Base-by-base conservation (phyloP, 2,113 vertebrate species). In the Nycticryphes semicollaris region DNA sequence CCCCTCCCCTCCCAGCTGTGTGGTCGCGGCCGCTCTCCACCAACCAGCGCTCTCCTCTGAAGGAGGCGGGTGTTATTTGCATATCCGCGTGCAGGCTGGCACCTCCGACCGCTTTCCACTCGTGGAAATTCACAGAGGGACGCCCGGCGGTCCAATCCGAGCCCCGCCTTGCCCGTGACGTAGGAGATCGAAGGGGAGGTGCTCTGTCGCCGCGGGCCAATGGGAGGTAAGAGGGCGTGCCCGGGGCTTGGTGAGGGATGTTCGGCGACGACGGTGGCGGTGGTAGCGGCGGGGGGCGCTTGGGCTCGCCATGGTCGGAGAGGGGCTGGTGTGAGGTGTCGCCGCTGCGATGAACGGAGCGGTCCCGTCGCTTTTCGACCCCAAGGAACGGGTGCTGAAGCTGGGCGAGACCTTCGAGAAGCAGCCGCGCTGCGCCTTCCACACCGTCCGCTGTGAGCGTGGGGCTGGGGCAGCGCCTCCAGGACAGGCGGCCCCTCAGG, bases 371-470 rank as follows among this genome's bases (percentile, higher is more conserved):
- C 97, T 98, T 96, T 98, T 99, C 92, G 99, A 99, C 92, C 98
- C 98, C 6, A 99, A 99, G 87, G 99, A 99, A 89, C 98, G 99
- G 43, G 98, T 99, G 89, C 90, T 99, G 66, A 98, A 98, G 93
- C 94, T 99, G 89, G 99, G 99, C 19, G 98, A 99, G 96, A 99
- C 97, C 48, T 99, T 99, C 87, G 98, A 99, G 98, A 99, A 98
- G 96, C 98, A 98, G 51, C 99, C 99, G 20, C 99, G 99, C 96
- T 99, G 98, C 95, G 99, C 98, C 53, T 99, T 98, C 97, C 99
- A 99, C 91, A 99, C 99, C 9, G 98, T 99, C 78, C 98, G 99
- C 98, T 99, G 99, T 99, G 98, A 99, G 99, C 98, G 77, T 14
- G 80, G 64, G 30, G 4, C 6, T 5, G 28, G 54, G 66, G 54